Evolutionary conservation across 2,113 vertebrate genomes (phyloP), one percentile per base, ranked within the genome.

Genomic region (Ctenomys sociabilis): DNA sequence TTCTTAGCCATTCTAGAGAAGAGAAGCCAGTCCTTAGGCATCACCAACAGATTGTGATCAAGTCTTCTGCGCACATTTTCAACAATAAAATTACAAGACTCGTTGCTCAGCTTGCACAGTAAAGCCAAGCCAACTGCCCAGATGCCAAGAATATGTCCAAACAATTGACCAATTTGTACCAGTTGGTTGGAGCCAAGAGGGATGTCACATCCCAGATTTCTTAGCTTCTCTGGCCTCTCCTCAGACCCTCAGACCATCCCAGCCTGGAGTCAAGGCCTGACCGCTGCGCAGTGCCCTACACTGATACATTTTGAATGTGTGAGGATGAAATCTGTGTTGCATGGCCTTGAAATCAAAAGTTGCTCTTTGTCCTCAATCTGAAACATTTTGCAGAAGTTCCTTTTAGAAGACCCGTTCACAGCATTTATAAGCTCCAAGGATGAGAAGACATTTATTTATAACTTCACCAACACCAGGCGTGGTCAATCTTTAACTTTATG

Each of bases 331-430:
- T 24, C 21, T 59, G 0, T 7, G 5, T 0, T 86, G 24, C 17
- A 0, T 77, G 3, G 11, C 64, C 52, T 91, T n/a, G 57, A 43
- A 82, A 40, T 57, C 40, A 78, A 57, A 81, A 61, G 11, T 14
- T 40, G 28, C 26, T 1, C 13, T 22, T 64, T 16, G 43, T 37
- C 14, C 7, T 83, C 28, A 73, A 21, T 91, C 88, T 61, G 30
- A 40, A 75, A 26, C 1, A 28, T 59, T 77, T 4, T 61, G 2
- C 5, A 21, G 78, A 82, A n/a, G 0, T 26, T 72, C 11, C 63
- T 85, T 59, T 70, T 61, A 52, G 32, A 90, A 92, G 90, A 72
- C 12, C 32, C 64, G 17, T 78, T 91, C 83, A 89, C 61, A 78
- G n/a, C 32, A 43, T 82, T 85, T 59, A 11, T 85, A 32, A 52